Conservation (phyloP, 1,140 invertebrate species). For the Matsumurasca onukii region DNA sequence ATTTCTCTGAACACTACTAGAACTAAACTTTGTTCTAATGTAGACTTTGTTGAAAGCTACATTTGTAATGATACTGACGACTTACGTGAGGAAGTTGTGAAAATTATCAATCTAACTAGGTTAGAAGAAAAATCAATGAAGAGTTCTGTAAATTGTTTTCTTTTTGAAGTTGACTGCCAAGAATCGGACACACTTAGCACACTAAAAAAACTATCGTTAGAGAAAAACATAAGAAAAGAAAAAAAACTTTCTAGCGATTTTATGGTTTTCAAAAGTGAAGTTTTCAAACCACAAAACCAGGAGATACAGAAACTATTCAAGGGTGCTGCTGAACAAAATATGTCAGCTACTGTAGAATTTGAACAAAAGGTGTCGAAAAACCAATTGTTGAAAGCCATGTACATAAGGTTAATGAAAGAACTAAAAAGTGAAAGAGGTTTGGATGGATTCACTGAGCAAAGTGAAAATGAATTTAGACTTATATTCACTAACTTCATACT, state of each 20-base stretch:
- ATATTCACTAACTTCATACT: neutral
- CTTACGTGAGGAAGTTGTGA: neutral
- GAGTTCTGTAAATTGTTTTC: neutral
- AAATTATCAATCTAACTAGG: neutral
- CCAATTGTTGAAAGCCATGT: too few relatives aligned
- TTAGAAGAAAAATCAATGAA: neutral
- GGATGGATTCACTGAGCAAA: neutral
- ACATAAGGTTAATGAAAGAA: neutral
- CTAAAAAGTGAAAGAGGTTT: neutral
- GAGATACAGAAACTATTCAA: too few relatives aligned
- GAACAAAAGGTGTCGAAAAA: too few relatives aligned
- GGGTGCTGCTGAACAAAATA: too few relatives aligned
- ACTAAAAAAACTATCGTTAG: neutral
- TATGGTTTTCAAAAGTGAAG: too few relatives aligned
- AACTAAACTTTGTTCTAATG: neutral
- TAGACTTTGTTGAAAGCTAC: constrained; percentile 12
- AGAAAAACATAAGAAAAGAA: too few relatives aligned
- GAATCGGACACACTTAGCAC: neutral
- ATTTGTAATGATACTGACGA: neutral
- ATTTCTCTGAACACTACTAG: neutral
- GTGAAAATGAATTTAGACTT: neutral
- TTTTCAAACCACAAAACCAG: too few relatives aligned
- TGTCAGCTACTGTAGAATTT: too few relatives aligned
- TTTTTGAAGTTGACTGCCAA: neutral
- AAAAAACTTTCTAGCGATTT: too few relatives aligned